Conservation (phyloP, 1,140 invertebrate genomes). For the Riptortus pedestris region DNA sequence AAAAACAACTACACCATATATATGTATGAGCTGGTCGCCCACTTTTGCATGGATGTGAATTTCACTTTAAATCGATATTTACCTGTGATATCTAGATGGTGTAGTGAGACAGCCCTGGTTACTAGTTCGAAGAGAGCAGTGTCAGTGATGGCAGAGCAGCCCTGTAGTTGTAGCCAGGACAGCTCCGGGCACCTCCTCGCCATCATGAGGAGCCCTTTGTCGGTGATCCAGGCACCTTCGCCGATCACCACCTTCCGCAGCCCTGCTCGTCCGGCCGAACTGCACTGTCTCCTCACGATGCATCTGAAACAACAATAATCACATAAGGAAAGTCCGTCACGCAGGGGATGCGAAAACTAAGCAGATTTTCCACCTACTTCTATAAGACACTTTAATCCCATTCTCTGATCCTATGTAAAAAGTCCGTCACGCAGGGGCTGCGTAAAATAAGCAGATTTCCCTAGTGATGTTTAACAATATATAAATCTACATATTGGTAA, state of each 20-base stretch:
- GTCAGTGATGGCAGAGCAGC: constrained; percentile 56
- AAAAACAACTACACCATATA: too few species aligned
- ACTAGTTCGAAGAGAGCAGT: constrained; percentile 52
- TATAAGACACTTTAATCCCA: too few species aligned
- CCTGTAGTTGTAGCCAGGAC: constrained; percentile 57
- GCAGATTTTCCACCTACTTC: neutral
- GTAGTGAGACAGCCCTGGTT: constrained; percentile 53
- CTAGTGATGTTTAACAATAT: too few species aligned
- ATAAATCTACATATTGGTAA: too few species aligned
- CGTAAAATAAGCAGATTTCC: too few species aligned
- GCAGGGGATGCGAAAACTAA: too few species aligned
- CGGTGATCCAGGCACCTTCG: constrained; percentile 62
- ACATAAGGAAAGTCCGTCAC: neutral
- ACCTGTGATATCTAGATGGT: constrained; percentile 66
- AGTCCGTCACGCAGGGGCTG: too few species aligned
- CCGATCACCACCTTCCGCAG: constrained; percentile 55
- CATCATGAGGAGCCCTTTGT: constrained; percentile 57
- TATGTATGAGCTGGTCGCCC: too few species aligned
- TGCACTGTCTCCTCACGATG: constrained; percentile 48
- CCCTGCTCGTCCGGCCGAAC: constrained; percentile 41
- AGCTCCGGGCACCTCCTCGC: constrained; percentile 61
- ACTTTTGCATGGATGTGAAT: too few species aligned
- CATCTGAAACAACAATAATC: constrained; percentile 36
- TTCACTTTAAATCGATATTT: too few species aligned
- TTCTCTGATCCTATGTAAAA: too few species aligned